A percentile compares a stretch with the other conserved stretches of the same genome.
Conservation (phyloP, 2,797 vertebrate species). For the Gouania willdenowi region DNA sequence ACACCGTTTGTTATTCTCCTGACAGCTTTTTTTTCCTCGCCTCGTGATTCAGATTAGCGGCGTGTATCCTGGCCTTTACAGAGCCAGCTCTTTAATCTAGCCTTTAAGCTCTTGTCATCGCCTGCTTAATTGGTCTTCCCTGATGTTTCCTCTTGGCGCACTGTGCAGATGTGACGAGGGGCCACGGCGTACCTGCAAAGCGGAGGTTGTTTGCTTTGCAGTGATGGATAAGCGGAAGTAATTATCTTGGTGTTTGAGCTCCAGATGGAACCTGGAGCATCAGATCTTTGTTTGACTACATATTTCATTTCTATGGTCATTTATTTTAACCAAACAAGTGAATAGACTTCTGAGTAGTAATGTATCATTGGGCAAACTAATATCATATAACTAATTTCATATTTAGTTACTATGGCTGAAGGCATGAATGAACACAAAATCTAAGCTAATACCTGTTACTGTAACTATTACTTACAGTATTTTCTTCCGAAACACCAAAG, state of each 20-base stretch:
- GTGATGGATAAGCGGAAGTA: constrained; percentile 53
- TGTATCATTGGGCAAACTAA: too few relatives aligned
- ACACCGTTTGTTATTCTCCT: constrained; percentile 63
- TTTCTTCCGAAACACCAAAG: constrained; percentile 15
- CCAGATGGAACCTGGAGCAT: constrained; percentile 1
- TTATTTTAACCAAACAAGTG: too few relatives aligned
- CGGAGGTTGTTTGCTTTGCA: constrained; percentile 35
- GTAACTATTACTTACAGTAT: constrained; percentile 15
- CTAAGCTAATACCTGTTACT: too few relatives aligned
- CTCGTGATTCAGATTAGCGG: constrained; percentile 66
- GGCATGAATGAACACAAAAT: too few relatives aligned
- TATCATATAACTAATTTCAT: too few relatives aligned
- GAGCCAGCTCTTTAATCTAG: constrained; percentile 71
- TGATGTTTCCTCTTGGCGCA: constrained; percentile 66
- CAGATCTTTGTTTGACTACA: too few relatives aligned
- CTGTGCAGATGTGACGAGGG: constrained; percentile 40
- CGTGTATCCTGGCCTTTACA: constrained; percentile 65
- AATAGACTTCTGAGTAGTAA: too few relatives aligned
- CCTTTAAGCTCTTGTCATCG: constrained; percentile 69
- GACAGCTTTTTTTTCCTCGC: constrained; percentile 70
- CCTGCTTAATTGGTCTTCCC: constrained; percentile 66
- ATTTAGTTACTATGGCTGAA: too few relatives aligned
- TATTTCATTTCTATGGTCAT: too few relatives aligned
- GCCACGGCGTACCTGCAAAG: constrained; percentile 38
- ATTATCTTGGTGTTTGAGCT: constrained; percentile 23